phyloP scores from a whole-genome alignment of 2,113 vertebrate species.

The Struthio camelus region DNA sequence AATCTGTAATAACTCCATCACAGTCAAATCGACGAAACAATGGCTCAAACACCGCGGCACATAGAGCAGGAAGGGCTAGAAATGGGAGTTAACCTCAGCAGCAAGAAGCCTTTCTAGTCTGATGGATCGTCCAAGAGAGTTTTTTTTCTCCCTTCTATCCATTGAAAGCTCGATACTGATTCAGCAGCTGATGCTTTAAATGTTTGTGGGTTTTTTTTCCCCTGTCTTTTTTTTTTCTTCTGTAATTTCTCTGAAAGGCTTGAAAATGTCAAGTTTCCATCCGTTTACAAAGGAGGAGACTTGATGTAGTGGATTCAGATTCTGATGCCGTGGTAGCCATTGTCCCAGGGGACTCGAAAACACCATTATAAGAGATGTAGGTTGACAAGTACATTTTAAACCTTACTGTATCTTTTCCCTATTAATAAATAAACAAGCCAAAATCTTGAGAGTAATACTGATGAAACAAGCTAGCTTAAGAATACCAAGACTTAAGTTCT shows the following conservation, averaged over 20 bases:
- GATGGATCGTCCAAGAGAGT: not conserved
- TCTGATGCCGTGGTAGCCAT: not conserved
- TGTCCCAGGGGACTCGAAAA: not conserved
- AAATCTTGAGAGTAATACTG: not conserved
- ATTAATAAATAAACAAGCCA: not conserved
- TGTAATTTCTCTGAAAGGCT: not conserved
- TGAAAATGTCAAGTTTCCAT: not conserved
- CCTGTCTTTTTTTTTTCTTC: not conserved
- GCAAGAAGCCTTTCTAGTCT: not conserved
- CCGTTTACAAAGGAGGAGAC: not conserved
- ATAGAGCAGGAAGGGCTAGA: not conserved
- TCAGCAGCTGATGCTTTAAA: not conserved
- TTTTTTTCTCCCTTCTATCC: not conserved
- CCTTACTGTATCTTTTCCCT: not conserved
- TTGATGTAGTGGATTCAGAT: not conserved
- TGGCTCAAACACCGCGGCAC: not conserved
- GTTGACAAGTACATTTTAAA: not conserved
- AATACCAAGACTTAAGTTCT: not conserved
- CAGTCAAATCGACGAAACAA: not conserved
- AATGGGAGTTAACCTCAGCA: not conserved
- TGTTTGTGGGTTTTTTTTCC: not conserved
- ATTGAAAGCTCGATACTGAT: not conserved
- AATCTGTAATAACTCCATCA: not conserved
- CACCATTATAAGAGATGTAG: not conserved
- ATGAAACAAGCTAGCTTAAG: not conserved